Percentiles rank a stretch among this genome's conserved stretches.
phyloP scores from a whole-genome alignment of 2,888 invertebrate genomes.

The Drosophila sordidula region DNA sequence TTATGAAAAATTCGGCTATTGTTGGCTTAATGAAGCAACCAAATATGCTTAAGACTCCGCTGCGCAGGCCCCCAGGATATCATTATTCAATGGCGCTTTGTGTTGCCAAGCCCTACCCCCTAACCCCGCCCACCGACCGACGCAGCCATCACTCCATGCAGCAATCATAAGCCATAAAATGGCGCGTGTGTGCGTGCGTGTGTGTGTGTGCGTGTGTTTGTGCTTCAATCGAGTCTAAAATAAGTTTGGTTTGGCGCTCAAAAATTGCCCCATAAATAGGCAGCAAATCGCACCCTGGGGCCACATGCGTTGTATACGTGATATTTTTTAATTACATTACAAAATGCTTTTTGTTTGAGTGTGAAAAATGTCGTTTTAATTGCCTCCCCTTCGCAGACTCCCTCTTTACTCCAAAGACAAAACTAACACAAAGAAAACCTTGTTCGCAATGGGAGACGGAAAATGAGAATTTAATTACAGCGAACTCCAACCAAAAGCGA shows the following conservation, averaged over 20 bases:
- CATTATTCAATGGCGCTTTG: slow-evolving; percentile 40
- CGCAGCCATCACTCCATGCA: neutral
- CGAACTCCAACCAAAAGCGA: slow-evolving; percentile 16
- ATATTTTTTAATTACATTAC: slow-evolving; percentile 75
- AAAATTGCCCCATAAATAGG: slow-evolving; percentile 67
- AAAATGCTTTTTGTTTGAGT: slow-evolving; percentile 51
- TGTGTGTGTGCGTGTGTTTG: slow-evolving; percentile 53
- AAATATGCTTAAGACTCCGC: slow-evolving; percentile 31
- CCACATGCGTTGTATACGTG: slow-evolving; percentile 72
- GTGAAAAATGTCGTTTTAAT: slow-evolving; percentile 67
- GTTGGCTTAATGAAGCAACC: slow-evolving; percentile 28
- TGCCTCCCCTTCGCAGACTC: slow-evolving; percentile 24
- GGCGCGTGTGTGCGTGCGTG: slow-evolving; percentile 10
- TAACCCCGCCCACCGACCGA: neutral
- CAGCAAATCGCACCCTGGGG: slow-evolving; percentile 70
- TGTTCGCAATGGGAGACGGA: slow-evolving; percentile 17
- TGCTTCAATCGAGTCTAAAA: slow-evolving; percentile 51
- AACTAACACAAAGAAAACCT: slow-evolving; percentile 31
- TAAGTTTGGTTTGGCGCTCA: slow-evolving; percentile 31
- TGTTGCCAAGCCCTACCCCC: neutral
- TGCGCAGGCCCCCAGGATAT: slow-evolving; percentile 29
- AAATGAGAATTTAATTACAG: slow-evolving; percentile 72
- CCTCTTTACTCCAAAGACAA: slow-evolving; percentile 7
- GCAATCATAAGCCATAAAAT: slow-evolving; percentile 39
- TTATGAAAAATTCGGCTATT: slow-evolving; percentile 11